Evolutionary conservation across 2,888 invertebrate genomes (phyloP), one percentile per base, ranked within the genome.

Genomic region (Beris morrisii): DNA sequence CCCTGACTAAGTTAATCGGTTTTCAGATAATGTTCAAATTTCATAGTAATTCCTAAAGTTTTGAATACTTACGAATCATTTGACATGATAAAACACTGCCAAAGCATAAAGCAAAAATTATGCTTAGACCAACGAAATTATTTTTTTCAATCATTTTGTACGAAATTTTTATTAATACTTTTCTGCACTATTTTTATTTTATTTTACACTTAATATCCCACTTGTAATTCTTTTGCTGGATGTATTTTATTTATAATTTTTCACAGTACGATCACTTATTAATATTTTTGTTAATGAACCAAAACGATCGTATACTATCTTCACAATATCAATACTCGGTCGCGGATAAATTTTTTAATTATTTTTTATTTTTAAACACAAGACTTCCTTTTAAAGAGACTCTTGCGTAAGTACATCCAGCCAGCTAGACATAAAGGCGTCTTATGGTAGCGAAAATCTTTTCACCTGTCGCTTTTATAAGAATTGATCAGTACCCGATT

Each of bases 371-470:
- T 43, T n/a, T n/a, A 58, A 5, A 44, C 58, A 58, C 58, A 58
- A 58, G 58, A 58, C 45, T 58, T 58, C 28, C 45, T 45, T 58
- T 46, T 28, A n/a, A 58, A 58, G 58, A 58, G 30, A 58, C 45
- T 58, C 58, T 58, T 58, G 58, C 9, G 22, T 15, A 22, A 52
- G 46, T 53, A 67, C 64, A 68, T 77, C 76, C 73, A 77, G 73
- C 72, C 75, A 75, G 78, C 78, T 79, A 79, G 80, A 80, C 80
- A 77, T 78, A 77, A 79, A 80, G 80, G 79, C 80, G 80, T 79
- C 80, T 79, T 79, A 78, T 80, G 79, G 74, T 75, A 74, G 74
- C 73, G 75, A 74, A 75, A 75, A 74, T 72, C 71, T 69, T 73
- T 76, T 72, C 73, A 75, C 70, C 74, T 70, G 73, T 72, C 72